Conservation (phyloP, 2,113 vertebrate species). For the Otus sunia region DNA sequence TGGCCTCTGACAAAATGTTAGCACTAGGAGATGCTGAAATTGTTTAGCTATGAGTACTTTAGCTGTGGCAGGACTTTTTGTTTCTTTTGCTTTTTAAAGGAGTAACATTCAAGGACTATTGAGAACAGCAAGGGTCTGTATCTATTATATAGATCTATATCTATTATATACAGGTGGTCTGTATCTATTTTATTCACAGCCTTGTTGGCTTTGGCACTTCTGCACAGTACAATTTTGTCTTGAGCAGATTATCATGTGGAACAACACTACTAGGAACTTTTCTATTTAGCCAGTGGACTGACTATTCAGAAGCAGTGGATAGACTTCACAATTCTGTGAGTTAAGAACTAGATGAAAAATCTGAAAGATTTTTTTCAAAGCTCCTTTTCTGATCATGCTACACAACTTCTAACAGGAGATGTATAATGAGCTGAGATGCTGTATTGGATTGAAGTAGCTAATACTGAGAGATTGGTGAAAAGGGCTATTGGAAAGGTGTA, state of each 20-base stretch:
- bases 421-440: neutral
- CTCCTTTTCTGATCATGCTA: neutral
- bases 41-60: neutral
- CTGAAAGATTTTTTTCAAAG: neutral
- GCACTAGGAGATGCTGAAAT: neutral
- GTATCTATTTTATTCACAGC: neutral
- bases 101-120: neutral
- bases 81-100: neutral
- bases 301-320: neutral
- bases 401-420: neutral
- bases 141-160: too few species aligned
- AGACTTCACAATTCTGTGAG: neutral
- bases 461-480: neutral
- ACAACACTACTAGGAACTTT: neutral
- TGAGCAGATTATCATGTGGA: neutral
- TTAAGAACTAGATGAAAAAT: neutral
- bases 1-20: neutral
- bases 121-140: neutral
- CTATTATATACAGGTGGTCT: too few species aligned
- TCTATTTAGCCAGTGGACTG: neutral
- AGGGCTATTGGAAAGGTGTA: neutral
- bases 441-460: neutral
- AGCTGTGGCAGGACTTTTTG: neutral
- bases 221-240: neutral
- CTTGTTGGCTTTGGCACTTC: neutral